Percentiles rank a stretch among this genome's conserved stretches.
Conservation (phyloP, 2,888 invertebrate genomes). For the Sthenelais limicola region DNA sequence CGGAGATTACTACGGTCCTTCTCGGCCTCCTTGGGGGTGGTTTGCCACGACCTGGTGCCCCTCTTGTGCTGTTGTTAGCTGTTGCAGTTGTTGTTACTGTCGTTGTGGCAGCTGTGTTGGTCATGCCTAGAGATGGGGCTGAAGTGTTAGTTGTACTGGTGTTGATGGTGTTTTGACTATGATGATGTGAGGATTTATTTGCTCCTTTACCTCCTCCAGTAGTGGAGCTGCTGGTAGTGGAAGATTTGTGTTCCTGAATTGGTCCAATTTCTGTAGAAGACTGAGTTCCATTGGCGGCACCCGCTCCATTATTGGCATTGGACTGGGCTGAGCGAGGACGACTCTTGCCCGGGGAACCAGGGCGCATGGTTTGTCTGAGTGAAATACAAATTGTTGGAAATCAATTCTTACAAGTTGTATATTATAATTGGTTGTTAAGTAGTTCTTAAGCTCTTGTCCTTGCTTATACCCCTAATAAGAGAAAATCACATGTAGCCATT, state of each 20-base stretch:
- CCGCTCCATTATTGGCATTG: background rate
- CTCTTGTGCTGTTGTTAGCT: background rate
- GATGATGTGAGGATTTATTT: too few species aligned
- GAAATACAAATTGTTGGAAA: background rate
- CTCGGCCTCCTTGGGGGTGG: background rate
- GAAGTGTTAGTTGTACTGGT: slow-evolving; percentile 5
- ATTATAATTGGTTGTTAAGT: too few species aligned
- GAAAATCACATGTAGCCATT: too few species aligned
- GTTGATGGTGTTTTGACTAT: too few species aligned
- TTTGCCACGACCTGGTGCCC: background rate
- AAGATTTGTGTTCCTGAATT: background rate
- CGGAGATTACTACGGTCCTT: slow-evolving; percentile 5
- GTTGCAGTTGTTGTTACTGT: background rate
- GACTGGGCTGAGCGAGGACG: slow-evolving; percentile 23
- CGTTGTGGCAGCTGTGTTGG: background rate
- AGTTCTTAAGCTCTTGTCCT: background rate
- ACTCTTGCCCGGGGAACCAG: slow-evolving; percentile 1
- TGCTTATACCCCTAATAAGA: background rate
- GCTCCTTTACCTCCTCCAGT: too few species aligned
- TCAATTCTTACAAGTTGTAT: background rate
- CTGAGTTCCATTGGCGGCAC: background rate
- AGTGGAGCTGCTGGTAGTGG: background rate
- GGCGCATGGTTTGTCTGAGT: background rate
- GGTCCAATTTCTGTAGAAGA: background rate
- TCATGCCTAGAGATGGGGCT: background rate